Base-by-base conservation (phyloP, 2,797 vertebrate genomes). In the Acomys russatus region DNA sequence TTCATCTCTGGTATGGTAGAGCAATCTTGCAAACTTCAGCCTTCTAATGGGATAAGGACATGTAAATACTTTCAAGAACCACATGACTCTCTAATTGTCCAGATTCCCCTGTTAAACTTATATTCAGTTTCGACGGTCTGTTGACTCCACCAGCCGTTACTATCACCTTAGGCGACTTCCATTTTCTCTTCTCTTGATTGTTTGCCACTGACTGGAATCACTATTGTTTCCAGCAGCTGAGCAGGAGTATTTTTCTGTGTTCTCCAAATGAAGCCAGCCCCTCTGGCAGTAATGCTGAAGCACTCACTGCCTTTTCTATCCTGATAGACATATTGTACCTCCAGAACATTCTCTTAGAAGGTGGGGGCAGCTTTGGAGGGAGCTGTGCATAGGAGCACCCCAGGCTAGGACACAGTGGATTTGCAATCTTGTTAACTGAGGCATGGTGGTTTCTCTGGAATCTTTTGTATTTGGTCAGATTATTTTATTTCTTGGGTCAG, bases 211-310 rank as follows among this genome's bases (percentile, higher is more conserved):
- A n/a, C 33, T 71, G 51, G 20, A 93, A 86, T 90, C 25, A 68
- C 25, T 66, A 35, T 64, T 78, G n/a, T 89, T 89, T 87, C 88
- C 33, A 70, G 49, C 54, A 88, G 38, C 33, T 35, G 33, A 86
- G 30, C 9, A 38, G 82, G 54, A 80, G n/a, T 33, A 9, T 71
- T 94, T 93, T 68, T 61, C 28, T 59, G 77, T 15, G 73, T n/a
- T 70, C 51, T 91, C 49, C 76, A 96, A 79, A 70, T 79, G 71
- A 83, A 96, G 28, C 77, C 70, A 71, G 3, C 18, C 12, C 77
- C 44, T 68, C 22, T 92, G 23, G 28, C 44, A 77, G 28, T 49
- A 85, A 78, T 78, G 18, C 35, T 92, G 9, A 35, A 22, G 35
- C 38, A 78, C 80, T 73, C 18, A 30, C 30, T 78, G 64, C 12